These are phyloP conservation scores for Sinocyclocheilus grahami DNA, from an alignment of 2,113 vertebrate genomes.

Conservation along the genomic window DNA sequence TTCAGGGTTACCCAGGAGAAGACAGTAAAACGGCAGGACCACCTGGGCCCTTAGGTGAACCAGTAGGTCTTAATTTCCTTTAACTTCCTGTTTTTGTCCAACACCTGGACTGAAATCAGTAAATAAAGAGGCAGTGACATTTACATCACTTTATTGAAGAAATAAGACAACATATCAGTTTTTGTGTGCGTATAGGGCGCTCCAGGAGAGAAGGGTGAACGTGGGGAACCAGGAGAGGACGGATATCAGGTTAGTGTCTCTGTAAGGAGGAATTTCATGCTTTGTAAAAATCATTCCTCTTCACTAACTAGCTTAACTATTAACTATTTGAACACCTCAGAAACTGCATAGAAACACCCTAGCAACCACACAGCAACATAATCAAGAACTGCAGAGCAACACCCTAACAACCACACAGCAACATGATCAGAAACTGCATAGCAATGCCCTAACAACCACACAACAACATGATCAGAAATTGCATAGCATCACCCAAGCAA, in stretches of 20 bases:
- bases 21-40: constrained; percentile 85
- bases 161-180: constrained; percentile 23
- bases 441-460: too few species aligned
- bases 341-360: background rate
- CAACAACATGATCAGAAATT: too few species aligned
- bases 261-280: background rate
- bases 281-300: background rate
- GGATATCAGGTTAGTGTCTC: constrained; percentile 87
- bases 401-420: too few species aligned
- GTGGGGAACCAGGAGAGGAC: constrained; percentile 86
- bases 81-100: constrained; percentile 64
- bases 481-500: background rate
- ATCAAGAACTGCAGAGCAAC: too few species aligned
- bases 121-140: background rate
- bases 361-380: background rate
- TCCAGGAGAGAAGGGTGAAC: constrained; percentile 85
- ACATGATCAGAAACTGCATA: too few species aligned
- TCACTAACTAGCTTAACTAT: background rate
- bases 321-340: background rate
- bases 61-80: constrained; percentile 97
- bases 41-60: constrained; percentile 98
- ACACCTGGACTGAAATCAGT: background rate
- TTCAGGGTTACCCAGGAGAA: constrained; percentile 92
- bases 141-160: background rate
- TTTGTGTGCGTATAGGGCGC: constrained; percentile 75